Evolutionary conservation across 2,797 vertebrate genomes (phyloP).

Genomic region (Gadopsis marmoratus): DNA sequence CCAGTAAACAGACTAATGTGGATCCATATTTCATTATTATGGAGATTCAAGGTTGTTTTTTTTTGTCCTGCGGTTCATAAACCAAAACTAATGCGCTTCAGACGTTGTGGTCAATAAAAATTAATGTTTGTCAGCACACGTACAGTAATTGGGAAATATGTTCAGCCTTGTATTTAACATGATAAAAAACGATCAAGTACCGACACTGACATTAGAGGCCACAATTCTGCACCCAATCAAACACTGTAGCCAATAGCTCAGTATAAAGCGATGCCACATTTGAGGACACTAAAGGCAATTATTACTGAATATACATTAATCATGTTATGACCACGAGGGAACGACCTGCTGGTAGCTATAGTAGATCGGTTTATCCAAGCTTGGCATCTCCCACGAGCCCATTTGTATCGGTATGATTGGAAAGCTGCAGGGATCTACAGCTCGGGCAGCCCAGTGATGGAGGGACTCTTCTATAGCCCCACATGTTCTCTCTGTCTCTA

Average conservation of each 20-base stretch:
- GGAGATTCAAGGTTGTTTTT: not conserved
- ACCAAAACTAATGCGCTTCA: slow-evolving; percentile 12
- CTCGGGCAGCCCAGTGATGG: slow-evolving; percentile 35
- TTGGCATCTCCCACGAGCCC: slow-evolving; percentile 17
- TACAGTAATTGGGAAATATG: slow-evolving; percentile 64
- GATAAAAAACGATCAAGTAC: slow-evolving; percentile 72
- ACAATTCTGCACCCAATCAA: slow-evolving; percentile 22
- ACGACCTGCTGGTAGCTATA: slow-evolving; percentile 51
- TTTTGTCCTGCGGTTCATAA: not conserved
- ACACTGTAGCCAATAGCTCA: not conserved
- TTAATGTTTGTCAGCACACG: slow-evolving; percentile 53
- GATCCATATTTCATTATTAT: not conserved
- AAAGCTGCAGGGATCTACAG: slow-evolving; percentile 34
- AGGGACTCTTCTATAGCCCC: slow-evolving; percentile 32
- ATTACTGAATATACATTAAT: slow-evolving; percentile 33
- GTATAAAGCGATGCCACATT: slow-evolving; percentile 4
- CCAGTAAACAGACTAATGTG: not conserved
- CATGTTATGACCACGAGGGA: slow-evolving; percentile 26
- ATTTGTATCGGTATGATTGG: slow-evolving; percentile 47
- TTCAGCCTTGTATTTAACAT: slow-evolving; percentile 43
- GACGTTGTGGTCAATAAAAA: slow-evolving; percentile 37
- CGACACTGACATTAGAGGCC: slow-evolving; percentile 17
- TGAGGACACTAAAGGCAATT: slow-evolving; percentile 29
- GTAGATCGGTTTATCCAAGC: slow-evolving; percentile 38
- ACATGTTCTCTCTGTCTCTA: slow-evolving; percentile 33